phyloP scores from a whole-genome alignment of 2,888 invertebrate species.

The Buathra laborator region DNA sequence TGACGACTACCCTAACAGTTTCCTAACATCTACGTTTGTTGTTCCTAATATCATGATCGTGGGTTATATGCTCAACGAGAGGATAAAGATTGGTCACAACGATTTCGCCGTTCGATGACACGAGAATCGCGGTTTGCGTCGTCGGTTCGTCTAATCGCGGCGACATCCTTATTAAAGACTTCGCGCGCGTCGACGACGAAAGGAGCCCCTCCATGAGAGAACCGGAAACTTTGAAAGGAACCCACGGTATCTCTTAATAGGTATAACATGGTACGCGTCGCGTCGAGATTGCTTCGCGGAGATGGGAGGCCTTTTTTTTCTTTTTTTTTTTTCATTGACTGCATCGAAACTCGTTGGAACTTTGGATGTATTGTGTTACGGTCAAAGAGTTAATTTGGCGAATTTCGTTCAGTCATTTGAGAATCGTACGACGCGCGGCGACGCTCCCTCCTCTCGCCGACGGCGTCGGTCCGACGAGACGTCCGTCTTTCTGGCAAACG shows the following conservation, averaged over 20 bases:
- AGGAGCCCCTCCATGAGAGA: not conserved
- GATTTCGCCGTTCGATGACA: constrained; percentile 64
- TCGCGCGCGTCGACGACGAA: not conserved
- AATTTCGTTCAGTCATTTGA: constrained; percentile 43
- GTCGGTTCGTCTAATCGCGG: constrained; percentile 54
- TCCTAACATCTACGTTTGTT: constrained; percentile 28
- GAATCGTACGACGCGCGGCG: constrained; percentile 46
- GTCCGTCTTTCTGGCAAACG: constrained; percentile 53
- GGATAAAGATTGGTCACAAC: constrained; percentile 53
- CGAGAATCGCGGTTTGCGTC: constrained; percentile 58
- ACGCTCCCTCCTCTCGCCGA: constrained; percentile 42
- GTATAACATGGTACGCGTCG: not conserved
- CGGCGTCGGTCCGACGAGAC: constrained; percentile 68
- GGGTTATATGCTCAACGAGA: not conserved
- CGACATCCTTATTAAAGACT: constrained; percentile 75
- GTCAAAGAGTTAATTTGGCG: constrained; percentile 29
- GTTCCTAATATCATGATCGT: constrained; percentile 71
- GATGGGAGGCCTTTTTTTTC: not conserved
- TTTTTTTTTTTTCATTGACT: constrained; percentile 20
- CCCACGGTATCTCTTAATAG: not conserved
- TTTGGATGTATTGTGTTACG: not conserved
- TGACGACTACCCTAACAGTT: not conserved
- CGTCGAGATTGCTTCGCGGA: not conserved
- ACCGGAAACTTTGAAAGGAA: constrained; percentile 34
- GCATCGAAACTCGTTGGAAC: not conserved